Evolutionary conservation across 1,140 invertebrate genomes (phyloP).

Genomic region (Diachasmimorpha longicaudata): DNA sequence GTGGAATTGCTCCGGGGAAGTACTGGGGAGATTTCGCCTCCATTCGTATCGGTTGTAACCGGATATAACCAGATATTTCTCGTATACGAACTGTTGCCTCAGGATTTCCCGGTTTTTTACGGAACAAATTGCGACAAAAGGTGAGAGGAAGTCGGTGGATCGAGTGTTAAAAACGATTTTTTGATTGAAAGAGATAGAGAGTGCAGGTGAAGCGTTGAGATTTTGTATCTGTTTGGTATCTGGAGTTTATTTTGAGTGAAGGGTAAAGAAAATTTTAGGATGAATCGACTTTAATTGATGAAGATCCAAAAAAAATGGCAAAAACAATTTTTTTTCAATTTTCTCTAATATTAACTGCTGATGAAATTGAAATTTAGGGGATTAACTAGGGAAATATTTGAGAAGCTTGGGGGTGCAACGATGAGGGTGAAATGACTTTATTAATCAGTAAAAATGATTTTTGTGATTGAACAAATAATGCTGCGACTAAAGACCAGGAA

Average conservation of each 20-base stretch:
- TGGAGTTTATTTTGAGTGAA: no score
- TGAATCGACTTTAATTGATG: no score
- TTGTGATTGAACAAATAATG: no score
- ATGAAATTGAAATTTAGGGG: not conserved
- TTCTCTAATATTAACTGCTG: not conserved
- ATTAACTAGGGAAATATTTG: no score
- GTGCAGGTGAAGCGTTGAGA: no score
- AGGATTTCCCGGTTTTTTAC: conserved; percentile 26
- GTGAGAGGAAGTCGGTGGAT: not conserved
- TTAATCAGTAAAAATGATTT: no score
- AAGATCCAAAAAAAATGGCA: not conserved
- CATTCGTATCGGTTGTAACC: conserved; percentile 38
- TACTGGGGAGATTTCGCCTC: not conserved
- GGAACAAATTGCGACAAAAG: not conserved
- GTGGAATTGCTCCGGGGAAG: not conserved
- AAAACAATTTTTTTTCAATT: not conserved
- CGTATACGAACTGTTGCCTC: not conserved
- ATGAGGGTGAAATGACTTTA: no score
- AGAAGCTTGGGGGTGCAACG: no score
- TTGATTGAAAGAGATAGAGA: not conserved
- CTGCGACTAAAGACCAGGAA: no score
- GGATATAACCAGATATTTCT: conserved; percentile 44
- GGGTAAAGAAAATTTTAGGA: no score
- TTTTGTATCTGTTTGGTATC: no score
- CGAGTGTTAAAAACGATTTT: not conserved